Percentiles rank a stretch among this genome's conserved stretches.
phyloP scores from a whole-genome alignment of 2,888 invertebrate genomes.

The Xanthia icteritia region DNA sequence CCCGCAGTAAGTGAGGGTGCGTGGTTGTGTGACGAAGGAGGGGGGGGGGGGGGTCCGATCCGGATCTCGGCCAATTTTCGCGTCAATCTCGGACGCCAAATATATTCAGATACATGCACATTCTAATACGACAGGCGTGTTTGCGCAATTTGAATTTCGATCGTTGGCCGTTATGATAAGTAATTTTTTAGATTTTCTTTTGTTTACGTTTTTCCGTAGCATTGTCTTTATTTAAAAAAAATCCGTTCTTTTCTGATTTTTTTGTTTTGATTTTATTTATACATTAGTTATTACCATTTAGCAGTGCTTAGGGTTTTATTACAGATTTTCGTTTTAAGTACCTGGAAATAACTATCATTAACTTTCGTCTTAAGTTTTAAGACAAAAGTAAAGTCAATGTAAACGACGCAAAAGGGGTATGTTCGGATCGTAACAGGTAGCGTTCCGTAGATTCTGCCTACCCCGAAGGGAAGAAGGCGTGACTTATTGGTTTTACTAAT shows the following conservation, averaged over 20 bases:
- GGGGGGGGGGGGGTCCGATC: not conserved
- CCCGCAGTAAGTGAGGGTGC: constrained; percentile 14
- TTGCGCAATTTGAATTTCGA: constrained; percentile 68
- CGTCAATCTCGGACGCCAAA: constrained; percentile 65
- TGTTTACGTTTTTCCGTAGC: constrained; percentile 8
- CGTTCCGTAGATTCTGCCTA: not conserved
- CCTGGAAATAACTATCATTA: not conserved
- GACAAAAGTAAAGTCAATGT: not conserved
- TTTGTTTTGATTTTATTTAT: not conserved
- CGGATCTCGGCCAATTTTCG: constrained; percentile 59
- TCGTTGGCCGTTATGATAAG: constrained; percentile 57
- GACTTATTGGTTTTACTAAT: too few species aligned
- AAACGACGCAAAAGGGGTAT: not conserved
- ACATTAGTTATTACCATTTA: not conserved
- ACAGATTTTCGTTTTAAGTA: not conserved
- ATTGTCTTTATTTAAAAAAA: constrained; percentile 21
- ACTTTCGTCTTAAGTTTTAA: not conserved
- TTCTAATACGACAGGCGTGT: constrained; percentile 73
- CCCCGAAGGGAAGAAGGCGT: not conserved
- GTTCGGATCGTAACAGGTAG: not conserved
- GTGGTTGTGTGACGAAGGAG: constrained; percentile 4
- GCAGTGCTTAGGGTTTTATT: not conserved
- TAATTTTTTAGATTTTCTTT: constrained; percentile 41
- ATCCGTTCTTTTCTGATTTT: too few species aligned
- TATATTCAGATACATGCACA: constrained; percentile 81